Base-by-base conservation (phyloP, 2,113 vertebrate species). In the Rhinoptilus africanus region DNA sequence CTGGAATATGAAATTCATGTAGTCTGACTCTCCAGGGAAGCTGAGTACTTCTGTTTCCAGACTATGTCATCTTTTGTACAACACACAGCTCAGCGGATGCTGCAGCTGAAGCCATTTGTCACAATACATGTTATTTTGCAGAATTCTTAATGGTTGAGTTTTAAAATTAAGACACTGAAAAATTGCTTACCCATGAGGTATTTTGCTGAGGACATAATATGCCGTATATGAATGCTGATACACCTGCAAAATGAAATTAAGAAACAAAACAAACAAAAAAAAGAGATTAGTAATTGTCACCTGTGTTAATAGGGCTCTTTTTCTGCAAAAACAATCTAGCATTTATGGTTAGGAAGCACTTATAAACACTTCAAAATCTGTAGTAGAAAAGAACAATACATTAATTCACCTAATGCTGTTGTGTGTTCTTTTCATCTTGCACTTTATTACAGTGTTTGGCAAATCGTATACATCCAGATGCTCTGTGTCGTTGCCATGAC, bases 201-300 rank as follows among this genome's bases (percentile, higher is more conserved):
- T 97, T 96, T 98, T 98, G 97, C 99, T 99, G 96, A 99, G 99
- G 96, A 99, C 99, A 96, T 99, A 99, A 97, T 99, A 98, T 13
- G 99, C 99, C 2, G 98, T 99, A 90, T 99, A 99, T 18, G 99
- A 99, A 97, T 99, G 97, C 81, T 98, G 99, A 96, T 99, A 99
- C 19, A 99, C 98, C 99, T 99, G 98, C 82, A 97, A 98, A 95
- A 97, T 56, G 71, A 95, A 96, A 95, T 94, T 37, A 82, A 88
- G 84, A 88, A 71, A 84, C 32, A 94, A 94, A 96, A 88, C 28
- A 92, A 56, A 82, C 32, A 81, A 64, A 43, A 88, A 92, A 92
- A 24, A 75, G 56, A 59, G 47, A 88, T 98, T 95, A 94, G 86
- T 88, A 88, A 66, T 66, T 39, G 48, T 83, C 68, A 90, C 69